Percentiles rank a stretch among this genome's conserved stretches.
These are phyloP conservation scores for Eucidaris tribuloides DNA, from an alignment of 35 echinoderm and acorn worm genomes.

Conservation along the genomic window DNA sequence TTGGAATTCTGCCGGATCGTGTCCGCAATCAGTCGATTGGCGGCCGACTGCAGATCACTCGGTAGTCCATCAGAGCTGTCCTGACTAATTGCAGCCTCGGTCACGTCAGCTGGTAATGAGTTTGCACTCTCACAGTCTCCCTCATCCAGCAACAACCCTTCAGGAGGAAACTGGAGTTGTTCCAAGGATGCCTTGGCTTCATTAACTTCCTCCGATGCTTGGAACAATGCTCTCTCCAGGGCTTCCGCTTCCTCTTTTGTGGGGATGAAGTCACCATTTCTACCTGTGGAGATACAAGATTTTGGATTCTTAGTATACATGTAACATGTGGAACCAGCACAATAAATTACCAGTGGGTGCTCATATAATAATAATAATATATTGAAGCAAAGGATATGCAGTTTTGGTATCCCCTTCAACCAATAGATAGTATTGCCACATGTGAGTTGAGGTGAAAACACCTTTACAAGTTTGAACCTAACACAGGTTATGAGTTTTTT, in stretches of 20 bases:
- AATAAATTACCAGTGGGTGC: too few relatives aligned
- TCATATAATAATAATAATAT: too few relatives aligned
- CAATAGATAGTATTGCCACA: too few relatives aligned
- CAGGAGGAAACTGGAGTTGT: constrained; percentile 33
- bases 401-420: too few relatives aligned
- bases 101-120: constrained; percentile 41
- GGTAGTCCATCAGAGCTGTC: constrained; percentile 80
- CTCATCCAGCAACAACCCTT: constrained; percentile 50
- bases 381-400: too few relatives aligned
- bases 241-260: constrained; percentile 91
- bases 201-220: constrained; percentile 84
- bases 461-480: too few relatives aligned
- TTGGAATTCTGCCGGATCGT: constrained; percentile 72
- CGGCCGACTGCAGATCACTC: constrained; percentile 84
- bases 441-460: too few relatives aligned
- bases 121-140: constrained; percentile 25
- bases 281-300: constrained; percentile 46
- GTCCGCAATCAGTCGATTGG: constrained; percentile 79
- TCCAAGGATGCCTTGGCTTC: constrained; percentile 67
- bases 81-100: constrained; percentile 41
- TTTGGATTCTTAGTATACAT: too few relatives aligned
- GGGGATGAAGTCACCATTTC: constrained; percentile 85
- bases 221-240: constrained; percentile 73
- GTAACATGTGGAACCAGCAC: too few relatives aligned
- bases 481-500: too few relatives aligned